phyloP scores from a whole-genome alignment of 2,888 invertebrate genomes.

The Cyclophora punctaria region DNA sequence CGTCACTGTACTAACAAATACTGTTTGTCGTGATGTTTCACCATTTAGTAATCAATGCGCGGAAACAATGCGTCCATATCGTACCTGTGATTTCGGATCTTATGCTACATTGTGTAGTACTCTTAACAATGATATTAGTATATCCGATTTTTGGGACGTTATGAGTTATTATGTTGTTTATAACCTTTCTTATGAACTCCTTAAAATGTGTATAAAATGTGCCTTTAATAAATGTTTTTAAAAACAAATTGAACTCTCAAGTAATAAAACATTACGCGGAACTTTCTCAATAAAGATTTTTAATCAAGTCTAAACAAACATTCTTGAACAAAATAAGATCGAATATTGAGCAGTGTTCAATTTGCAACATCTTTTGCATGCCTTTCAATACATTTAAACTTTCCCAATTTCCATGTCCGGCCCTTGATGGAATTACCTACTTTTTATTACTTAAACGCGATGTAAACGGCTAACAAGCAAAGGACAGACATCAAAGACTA shows the following conservation, averaged over 20 bases:
- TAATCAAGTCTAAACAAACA: constrained; percentile 7
- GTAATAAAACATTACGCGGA: too few species aligned
- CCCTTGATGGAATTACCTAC: constrained; percentile 57
- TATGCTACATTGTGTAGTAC: constrained; percentile 2
- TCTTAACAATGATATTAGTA: too few species aligned
- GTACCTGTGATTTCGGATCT: background rate
- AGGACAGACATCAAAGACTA: constrained; percentile 58
- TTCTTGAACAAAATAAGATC: constrained; percentile 5
- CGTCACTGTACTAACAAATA: constrained; percentile 1
- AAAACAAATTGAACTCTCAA: too few species aligned
- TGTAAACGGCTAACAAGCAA: constrained; percentile 44
- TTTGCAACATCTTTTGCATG: constrained; percentile 16
- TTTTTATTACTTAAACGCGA: constrained; percentile 60
- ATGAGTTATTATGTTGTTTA: background rate
- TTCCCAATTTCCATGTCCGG: constrained; percentile 47
- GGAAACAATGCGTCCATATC: background rate
- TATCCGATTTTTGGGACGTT: too few species aligned
- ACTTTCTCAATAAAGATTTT: background rate
- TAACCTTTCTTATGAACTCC: too few species aligned
- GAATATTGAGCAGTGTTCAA: constrained; percentile 7
- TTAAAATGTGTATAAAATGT: too few species aligned
- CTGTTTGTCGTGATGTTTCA: background rate
- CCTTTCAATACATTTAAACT: constrained; percentile 35
- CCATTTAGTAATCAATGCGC: too few species aligned
- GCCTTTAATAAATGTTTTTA: too few species aligned